Evolutionary conservation across 2,113 vertebrate genomes (phyloP), one percentile per base, ranked within the genome.

Genomic region (Callopanchax toddi): DNA sequence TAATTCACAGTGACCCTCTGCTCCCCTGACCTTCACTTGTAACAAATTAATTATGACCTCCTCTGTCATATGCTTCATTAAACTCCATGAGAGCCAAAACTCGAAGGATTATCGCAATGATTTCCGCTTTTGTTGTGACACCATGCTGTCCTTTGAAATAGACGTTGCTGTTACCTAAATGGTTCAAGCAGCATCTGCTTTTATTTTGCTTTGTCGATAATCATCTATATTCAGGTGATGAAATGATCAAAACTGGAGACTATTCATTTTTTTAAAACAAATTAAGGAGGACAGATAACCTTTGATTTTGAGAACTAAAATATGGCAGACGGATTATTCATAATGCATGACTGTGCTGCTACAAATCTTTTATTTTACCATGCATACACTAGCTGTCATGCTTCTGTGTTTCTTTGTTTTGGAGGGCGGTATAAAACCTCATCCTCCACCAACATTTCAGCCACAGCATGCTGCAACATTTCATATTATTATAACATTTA

Each of bases 1-100:
- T 90, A 86, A 89, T 86, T 85, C 64, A 90, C 58, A 48, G 45
- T 87, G 83, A 87, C 79, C 87, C 82, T 66, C 67, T 71, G 75
- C 77, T 77, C 71, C 62, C 57, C 59, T 86, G 75, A 86, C 81
- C 87, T 90, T 87, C 71, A 67, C 43, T 86, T 69, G 71, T 72
- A 78, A 80, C 58, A 6, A 81, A 86, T 88, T 75, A 80, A 84
- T 88, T 70, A 86, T 80, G 64, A 86, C 50, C 75, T 74, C 65
- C 74, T 78, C 57, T 34, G 46, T 74, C 6, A 37, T 65, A 40
- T 25, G 51, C 49, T 48, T 83, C 72, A 78, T 84, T 79, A 86
- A 64, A 79, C 67, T 73, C 65, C 67, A 34, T 48, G 37, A 74
- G 53, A 69, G 48, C 37, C 63, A 37, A 48, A 81, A 77, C 48